Conservation (phyloP, 2,797 vertebrate species). For the Meriones psammophilus region DNA sequence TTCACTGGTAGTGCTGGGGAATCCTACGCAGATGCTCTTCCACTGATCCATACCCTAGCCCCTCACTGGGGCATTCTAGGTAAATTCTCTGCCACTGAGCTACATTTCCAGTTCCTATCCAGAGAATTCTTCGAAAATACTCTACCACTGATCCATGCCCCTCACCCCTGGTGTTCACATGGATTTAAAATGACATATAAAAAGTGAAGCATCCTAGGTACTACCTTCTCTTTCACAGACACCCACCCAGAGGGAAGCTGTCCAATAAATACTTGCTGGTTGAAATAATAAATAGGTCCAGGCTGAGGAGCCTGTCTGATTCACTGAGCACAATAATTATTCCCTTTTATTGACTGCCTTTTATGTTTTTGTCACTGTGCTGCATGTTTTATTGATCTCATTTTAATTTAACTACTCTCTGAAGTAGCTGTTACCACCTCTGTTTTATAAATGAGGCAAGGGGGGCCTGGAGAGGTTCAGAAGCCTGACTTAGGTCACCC, state of each 20-base stretch:
- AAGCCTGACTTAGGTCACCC: background rate
- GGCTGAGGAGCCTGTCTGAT: constrained; percentile 54
- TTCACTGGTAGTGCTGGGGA: background rate
- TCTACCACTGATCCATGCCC: background rate
- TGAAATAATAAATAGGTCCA: constrained; percentile 41
- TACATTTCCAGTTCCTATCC: background rate
- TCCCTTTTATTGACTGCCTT: constrained; percentile 77
- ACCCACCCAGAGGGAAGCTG: background rate
- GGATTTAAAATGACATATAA: background rate
- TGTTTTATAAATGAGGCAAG: constrained; percentile 54
- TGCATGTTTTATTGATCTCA: constrained; percentile 78
- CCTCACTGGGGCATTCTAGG: background rate
- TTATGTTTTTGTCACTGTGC: constrained; percentile 75
- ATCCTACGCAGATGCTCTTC: background rate
- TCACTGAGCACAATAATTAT: constrained; percentile 63
- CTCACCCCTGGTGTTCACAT: background rate
- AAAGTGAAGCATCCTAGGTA: background rate
- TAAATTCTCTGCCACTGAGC: background rate
- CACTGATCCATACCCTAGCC: background rate
- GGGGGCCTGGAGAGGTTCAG: background rate
- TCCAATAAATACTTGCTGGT: background rate
- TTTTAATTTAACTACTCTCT: constrained; percentile 75
- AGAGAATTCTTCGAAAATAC: background rate
- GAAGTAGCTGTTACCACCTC: constrained; percentile 54
- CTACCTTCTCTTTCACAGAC: background rate